These are phyloP conservation scores for Drosophila ezoana DNA, from an alignment of 2,888 invertebrate species.

Conservation along the genomic window DNA sequence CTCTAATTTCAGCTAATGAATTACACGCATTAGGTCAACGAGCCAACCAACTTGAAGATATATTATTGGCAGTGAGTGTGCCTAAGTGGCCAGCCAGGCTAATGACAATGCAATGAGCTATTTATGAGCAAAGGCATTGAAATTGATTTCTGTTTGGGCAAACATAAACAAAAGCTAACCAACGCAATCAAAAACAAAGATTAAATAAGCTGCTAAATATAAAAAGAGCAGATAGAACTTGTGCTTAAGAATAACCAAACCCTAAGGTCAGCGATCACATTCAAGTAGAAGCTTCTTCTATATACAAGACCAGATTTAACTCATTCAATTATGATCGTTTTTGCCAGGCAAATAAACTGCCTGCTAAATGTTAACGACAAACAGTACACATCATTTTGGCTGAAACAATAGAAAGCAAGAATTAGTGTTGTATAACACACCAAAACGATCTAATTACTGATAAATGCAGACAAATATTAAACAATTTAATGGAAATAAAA, in stretches of 20 bases:
- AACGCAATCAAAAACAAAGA: background rate
- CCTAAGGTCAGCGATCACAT: background rate
- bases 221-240: background rate
- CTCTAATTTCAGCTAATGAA: conserved; percentile 75
- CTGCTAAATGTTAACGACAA: too few relatives aligned
- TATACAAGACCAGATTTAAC: too few relatives aligned
- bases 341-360: too few relatives aligned
- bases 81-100: conserved; percentile 29
- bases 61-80: conserved; percentile 29
- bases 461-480: too few relatives aligned
- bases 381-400: too few relatives aligned
- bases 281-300: too few relatives aligned
- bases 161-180: background rate
- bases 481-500: too few relatives aligned
- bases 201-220: background rate
- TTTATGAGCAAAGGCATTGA: conserved; percentile 37
- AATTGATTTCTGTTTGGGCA: background rate
- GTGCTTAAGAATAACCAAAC: background rate
- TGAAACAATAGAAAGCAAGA: too few relatives aligned
- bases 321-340: too few relatives aligned
- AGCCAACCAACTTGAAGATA: conserved; percentile 24
- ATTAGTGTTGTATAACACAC: too few relatives aligned
- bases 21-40: conserved; percentile 67
- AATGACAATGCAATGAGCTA: conserved; percentile 62
- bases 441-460: too few relatives aligned